Conservation (phyloP, 2,113 vertebrate species). For the Mormoops blainvillei region DNA sequence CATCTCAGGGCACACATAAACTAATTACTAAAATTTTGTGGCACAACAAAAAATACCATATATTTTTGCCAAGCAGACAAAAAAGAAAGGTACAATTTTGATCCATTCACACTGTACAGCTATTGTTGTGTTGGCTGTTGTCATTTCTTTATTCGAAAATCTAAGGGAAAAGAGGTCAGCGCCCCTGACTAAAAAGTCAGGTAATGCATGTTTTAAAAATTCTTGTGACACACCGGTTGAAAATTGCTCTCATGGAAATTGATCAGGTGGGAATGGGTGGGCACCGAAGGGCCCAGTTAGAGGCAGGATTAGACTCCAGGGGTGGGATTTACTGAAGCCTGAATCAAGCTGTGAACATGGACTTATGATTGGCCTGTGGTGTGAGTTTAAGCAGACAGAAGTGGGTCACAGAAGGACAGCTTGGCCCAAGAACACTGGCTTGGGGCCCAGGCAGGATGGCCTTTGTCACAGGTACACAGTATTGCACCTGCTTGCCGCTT, state of each 20-base stretch:
- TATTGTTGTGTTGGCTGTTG: too few relatives aligned
- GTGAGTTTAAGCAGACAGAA: background rate
- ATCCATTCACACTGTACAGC: too few relatives aligned
- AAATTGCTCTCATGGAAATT: background rate
- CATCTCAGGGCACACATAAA: too few relatives aligned
- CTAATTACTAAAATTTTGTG: too few relatives aligned
- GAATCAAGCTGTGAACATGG: background rate
- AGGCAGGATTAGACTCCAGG: background rate
- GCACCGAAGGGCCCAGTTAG: background rate
- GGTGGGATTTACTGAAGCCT: background rate
- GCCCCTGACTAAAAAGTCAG: too few relatives aligned
- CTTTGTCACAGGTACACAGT: background rate
- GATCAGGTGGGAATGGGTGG: background rate
- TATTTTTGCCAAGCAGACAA: background rate
- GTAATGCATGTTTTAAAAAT: too few relatives aligned
- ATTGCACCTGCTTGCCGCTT: background rate
- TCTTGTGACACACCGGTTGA: too few relatives aligned
- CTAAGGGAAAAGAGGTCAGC: too few relatives aligned
- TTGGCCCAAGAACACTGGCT: background rate
- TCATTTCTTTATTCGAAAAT: too few relatives aligned
- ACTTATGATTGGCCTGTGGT: rapidly evolving
- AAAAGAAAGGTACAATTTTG: too few relatives aligned
- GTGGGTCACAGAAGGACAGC: background rate
- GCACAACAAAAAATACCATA: too few relatives aligned
- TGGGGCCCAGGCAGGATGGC: background rate